A percentile compares a stretch with the other conserved stretches of the same genome.
Conservation (phyloP, 2,113 vertebrate genomes). For the Lonchura striata region DNA sequence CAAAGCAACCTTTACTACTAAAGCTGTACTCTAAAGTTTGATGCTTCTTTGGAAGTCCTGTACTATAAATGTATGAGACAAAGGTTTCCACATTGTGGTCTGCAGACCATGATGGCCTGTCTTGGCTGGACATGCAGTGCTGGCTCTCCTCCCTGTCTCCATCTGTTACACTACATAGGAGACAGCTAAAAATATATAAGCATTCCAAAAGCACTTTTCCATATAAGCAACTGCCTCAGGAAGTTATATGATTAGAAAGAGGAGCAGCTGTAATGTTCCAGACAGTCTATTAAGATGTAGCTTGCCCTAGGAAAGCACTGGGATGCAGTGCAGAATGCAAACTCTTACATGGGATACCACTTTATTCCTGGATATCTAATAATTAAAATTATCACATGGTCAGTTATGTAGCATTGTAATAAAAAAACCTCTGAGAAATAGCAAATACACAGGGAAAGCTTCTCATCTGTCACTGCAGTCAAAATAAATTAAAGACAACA, state of each 20-base stretch:
- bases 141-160: slow-evolving; percentile 50
- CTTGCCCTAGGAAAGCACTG: background rate
- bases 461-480: background rate
- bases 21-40: background rate
- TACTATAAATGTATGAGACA: background rate
- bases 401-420: background rate
- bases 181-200: slow-evolving; percentile 56
- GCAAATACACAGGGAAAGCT: background rate
- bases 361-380: background rate
- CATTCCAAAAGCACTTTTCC: slow-evolving; percentile 59
- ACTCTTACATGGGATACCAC: background rate
- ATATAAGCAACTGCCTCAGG: slow-evolving; percentile 48
- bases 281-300: background rate
- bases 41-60: background rate
- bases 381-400: background rate
- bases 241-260: slow-evolving; percentile 26
- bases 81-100: slow-evolving; percentile 18
- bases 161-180: slow-evolving; percentile 47
- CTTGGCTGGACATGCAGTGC: slow-evolving; percentile 36
- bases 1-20: background rate
- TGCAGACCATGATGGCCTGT: background rate
- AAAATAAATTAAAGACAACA: background rate
- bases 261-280: slow-evolving; percentile 19
- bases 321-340: background rate
- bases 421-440: background rate